Evolutionary conservation across 2,888 invertebrate species (phyloP).

Genomic region (Marasmarcha lunaedactyla): DNA sequence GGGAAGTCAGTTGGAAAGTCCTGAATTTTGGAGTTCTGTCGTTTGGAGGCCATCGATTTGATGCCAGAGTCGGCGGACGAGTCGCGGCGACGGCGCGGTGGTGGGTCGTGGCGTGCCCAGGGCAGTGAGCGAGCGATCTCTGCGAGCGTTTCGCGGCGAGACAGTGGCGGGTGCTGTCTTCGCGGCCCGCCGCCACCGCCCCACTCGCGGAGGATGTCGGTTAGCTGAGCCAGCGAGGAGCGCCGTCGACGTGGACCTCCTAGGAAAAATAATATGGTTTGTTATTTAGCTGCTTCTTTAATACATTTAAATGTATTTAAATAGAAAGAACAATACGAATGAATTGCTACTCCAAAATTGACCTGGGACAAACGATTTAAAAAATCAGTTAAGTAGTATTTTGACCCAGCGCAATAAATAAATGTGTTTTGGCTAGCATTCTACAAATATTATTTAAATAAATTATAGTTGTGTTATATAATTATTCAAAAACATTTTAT

Average conservation of each 20-base stretch:
- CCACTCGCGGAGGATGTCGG: constrained; percentile 91
- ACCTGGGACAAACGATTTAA: too few relatives aligned
- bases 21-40: constrained; percentile 77
- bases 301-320: too few relatives aligned
- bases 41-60: constrained; percentile 78
- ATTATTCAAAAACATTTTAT: too few relatives aligned
- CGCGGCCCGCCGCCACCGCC: constrained; percentile 72
- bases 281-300: too few relatives aligned
- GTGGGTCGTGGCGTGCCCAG: constrained; percentile 77
- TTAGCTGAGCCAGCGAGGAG: constrained; percentile 88
- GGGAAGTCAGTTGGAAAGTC: constrained; percentile 80
- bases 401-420: too few relatives aligned
- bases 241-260: constrained; percentile 80
- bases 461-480: too few relatives aligned
- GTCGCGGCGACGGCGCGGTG: constrained; percentile 82
- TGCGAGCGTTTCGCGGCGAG: constrained; percentile 87
- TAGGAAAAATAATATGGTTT: constrained; percentile 14
- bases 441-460: too few relatives aligned
- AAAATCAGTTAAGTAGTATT: too few relatives aligned
- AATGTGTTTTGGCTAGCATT: too few relatives aligned
- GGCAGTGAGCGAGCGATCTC: constrained; percentile 88
- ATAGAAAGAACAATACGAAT: too few relatives aligned
- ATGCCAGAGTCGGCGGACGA: constrained; percentile 90
- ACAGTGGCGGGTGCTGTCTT: constrained; percentile 76
- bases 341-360: too few relatives aligned